Evolutionary conservation across 2,113 vertebrate species (phyloP).

Genomic region (Collichthys lucidus): DNA sequence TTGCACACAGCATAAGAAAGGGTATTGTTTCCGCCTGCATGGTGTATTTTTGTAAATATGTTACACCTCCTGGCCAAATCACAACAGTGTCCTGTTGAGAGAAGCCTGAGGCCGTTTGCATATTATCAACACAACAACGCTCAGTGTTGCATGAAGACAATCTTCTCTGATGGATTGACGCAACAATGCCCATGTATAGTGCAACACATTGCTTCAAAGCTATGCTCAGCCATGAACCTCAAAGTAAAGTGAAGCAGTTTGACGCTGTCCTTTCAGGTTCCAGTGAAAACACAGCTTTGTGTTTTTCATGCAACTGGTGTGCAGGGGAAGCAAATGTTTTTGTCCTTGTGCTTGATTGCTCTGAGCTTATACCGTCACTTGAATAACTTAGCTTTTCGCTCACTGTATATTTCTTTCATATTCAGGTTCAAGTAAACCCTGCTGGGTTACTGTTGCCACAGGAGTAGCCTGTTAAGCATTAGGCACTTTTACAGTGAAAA

Average conservation of each 20-base stretch:
- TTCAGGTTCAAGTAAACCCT: background rate
- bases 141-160: constrained; percentile 4
- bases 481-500: background rate
- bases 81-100: background rate
- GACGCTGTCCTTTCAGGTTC: background rate
- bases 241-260: background rate
- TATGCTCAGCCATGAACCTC: background rate
- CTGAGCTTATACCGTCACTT: background rate
- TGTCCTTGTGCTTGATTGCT: background rate
- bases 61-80: constrained; percentile 29
- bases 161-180: constrained; percentile 9
- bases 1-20: background rate
- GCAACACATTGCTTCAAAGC: background rate
- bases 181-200: background rate
- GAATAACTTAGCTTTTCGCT: background rate
- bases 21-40: background rate
- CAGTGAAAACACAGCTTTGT: background rate
- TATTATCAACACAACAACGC: constrained; percentile 23
- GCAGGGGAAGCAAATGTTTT: background rate
- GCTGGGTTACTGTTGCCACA: background rate
- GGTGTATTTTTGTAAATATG: background rate
- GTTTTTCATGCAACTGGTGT: background rate
- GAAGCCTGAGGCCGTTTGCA: constrained; percentile 7
- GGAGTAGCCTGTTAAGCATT: background rate
- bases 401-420: background rate